A percentile compares a stretch with the other conserved stretches of the same genome.
phyloP scores from a whole-genome alignment of 2,888 invertebrate species.

The Ischnura elegans region DNA sequence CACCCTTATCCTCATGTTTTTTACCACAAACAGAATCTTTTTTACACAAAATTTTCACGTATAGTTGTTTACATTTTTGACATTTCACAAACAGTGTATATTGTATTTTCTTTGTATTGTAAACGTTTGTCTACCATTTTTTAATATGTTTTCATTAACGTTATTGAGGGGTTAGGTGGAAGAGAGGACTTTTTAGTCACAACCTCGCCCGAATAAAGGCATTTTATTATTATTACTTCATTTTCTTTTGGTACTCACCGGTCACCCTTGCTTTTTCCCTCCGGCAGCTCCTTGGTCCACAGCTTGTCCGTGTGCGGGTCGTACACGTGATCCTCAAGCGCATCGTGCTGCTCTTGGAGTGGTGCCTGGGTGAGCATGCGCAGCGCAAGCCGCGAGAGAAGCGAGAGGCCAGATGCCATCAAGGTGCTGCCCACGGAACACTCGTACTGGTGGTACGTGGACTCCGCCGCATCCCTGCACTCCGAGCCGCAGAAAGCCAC shows the following conservation, averaged over 20 bases:
- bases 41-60: no score
- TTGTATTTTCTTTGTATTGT: no score
- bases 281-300: constrained; percentile 23
- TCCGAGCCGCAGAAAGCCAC: constrained; percentile 87
- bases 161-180: no score
- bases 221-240: no score
- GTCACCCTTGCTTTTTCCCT: neutral
- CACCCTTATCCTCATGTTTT: no score
- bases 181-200: no score
- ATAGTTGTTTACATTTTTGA: no score
- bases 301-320: constrained; percentile 3
- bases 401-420: constrained; percentile 91
- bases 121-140: no score
- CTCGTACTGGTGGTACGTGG: constrained; percentile 87
- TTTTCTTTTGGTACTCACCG: neutral
- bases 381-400: constrained; percentile 87
- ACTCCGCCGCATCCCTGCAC: constrained; percentile 84
- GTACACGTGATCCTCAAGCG: neutral
- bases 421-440: constrained; percentile 87
- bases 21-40: no score
- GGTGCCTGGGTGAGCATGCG: constrained; percentile 87
- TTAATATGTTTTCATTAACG: no score
- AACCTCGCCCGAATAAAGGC: no score
- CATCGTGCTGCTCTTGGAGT: neutral
- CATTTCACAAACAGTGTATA: no score